These are phyloP conservation scores for Gallinago undulata DNA, from an alignment of 2,113 vertebrate species.

Conservation along the genomic window DNA sequence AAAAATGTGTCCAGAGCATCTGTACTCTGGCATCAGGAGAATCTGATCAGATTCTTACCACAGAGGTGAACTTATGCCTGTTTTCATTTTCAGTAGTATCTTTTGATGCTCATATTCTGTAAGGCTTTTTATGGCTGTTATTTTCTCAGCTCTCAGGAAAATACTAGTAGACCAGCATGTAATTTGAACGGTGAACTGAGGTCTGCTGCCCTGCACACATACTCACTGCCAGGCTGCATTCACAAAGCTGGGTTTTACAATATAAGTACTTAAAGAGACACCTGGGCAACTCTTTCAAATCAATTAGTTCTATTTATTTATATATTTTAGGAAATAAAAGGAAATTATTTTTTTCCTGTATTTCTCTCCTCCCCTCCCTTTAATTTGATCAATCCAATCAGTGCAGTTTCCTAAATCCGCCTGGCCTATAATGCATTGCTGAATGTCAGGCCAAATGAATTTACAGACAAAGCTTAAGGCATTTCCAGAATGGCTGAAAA, in stretches of 20 bases:
- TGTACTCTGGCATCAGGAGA: neutral
- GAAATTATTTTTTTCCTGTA: neutral
- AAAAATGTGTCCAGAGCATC: neutral
- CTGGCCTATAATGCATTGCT: neutral
- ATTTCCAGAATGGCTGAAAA: slow-evolving; percentile 4
- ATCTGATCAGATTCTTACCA: neutral
- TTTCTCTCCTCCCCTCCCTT: neutral
- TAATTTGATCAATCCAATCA: slow-evolving; percentile 13
- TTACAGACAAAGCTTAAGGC: slow-evolving; percentile 14
- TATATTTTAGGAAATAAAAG: neutral
- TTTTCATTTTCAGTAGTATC: neutral
- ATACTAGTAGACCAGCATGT: neutral
- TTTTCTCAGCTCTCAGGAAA: neutral
- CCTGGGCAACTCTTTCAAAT: neutral
- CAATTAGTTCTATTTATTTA: neutral
- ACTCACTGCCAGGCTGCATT: neutral
- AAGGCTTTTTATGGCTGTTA: neutral
- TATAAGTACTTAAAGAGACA: neutral
- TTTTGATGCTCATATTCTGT: neutral
- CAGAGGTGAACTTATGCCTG: neutral
- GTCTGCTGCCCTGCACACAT: neutral
- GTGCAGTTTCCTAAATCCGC: slow-evolving; percentile 22
- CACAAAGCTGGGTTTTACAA: neutral
- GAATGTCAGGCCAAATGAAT: slow-evolving; percentile 12
- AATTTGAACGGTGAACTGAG: neutral